Evolutionary conservation across 2,797 vertebrate species (phyloP).

Genomic region (Glyptemys insculpta): DNA sequence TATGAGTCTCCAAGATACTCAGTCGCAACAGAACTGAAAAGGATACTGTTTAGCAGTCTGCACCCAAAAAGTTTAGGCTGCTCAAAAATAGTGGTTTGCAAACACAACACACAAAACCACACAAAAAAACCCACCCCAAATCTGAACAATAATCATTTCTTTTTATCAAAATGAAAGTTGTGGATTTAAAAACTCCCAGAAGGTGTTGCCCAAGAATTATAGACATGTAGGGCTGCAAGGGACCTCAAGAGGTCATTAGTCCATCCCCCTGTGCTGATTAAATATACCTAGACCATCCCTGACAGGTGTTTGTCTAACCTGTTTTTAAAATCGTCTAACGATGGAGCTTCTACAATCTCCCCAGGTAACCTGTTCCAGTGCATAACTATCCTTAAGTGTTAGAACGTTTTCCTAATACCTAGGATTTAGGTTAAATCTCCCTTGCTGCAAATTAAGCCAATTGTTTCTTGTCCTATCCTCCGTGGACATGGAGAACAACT

Average conservation of each 20-base stretch:
- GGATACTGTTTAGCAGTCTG: neutral
- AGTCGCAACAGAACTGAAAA: neutral
- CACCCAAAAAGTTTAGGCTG: neutral
- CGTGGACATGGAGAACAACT: neutral
- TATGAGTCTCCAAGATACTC: neutral
- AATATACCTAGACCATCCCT: neutral
- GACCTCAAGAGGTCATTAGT: neutral
- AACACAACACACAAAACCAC: neutral
- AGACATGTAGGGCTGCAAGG: neutral
- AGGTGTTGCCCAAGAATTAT: neutral
- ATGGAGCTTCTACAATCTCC: neutral
- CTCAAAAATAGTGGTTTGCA: neutral
- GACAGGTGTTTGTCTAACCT: neutral
- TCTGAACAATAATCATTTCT: neutral
- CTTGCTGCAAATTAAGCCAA: neutral
- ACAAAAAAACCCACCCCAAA: neutral
- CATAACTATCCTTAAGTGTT: neutral
- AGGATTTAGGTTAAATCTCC: neutral
- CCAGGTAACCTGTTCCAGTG: neutral
- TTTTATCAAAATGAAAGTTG: neutral
- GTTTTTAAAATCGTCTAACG: neutral
- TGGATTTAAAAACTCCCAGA: neutral
- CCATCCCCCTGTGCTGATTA: neutral
- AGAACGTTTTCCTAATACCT: neutral
- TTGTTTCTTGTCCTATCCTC: neutral